Evolutionary conservation across 2,797 vertebrate genomes (phyloP).

Genomic region (Chanos chanos): DNA sequence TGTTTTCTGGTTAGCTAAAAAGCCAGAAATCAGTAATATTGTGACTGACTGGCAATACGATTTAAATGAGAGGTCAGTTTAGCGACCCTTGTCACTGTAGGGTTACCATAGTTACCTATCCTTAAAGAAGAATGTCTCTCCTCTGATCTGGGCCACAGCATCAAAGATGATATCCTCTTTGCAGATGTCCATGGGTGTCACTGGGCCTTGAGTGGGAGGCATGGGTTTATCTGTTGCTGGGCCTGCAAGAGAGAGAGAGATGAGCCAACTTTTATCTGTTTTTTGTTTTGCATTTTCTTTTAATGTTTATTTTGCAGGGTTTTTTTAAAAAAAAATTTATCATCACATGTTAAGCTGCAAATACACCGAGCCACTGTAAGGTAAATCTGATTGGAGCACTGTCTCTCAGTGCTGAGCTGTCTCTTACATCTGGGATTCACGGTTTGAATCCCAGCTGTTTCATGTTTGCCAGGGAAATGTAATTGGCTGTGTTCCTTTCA

Average conservation of each 20-base stretch:
- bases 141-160: slow-evolving; percentile 88
- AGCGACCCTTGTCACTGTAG: no score
- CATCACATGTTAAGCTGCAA: no score
- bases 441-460: no score
- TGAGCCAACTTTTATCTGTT: background rate
- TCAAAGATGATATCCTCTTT: slow-evolving; percentile 87
- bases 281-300: background rate
- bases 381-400: no score
- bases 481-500: no score
- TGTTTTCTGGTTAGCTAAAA: no score
- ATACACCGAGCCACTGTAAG: background rate
- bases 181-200: slow-evolving; percentile 92
- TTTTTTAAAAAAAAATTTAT: background rate
- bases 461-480: no score
- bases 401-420: no score
- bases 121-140: slow-evolving; percentile 97
- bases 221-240: slow-evolving; percentile 70
- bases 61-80: no score
- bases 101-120: slow-evolving; percentile 81
- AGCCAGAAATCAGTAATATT: no score
- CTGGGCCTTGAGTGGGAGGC: slow-evolving; percentile 84
- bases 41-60: no score
- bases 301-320: background rate
- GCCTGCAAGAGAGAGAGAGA: slow-evolving; percentile 62
- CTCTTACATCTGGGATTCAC: no score